Evolutionary conservation across 2,888 invertebrate genomes (phyloP).

Genomic region (Lomographa bimaculata): DNA sequence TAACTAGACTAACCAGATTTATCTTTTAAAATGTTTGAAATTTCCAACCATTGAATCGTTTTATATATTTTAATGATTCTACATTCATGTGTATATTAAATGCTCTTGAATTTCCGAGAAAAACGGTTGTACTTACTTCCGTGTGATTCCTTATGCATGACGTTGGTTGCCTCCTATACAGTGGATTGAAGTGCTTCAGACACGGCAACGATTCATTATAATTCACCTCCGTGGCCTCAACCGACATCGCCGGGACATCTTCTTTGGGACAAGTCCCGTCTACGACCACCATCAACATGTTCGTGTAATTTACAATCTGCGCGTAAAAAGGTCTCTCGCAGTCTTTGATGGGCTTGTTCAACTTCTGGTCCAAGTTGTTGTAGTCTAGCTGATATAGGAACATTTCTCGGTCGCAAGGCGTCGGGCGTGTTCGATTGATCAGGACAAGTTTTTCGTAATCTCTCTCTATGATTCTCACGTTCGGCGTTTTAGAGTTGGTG

Average conservation of each 20-base stretch:
- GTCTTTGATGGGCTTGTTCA: slow-evolving; percentile 67
- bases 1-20: too few species aligned
- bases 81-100: background rate
- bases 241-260: slow-evolving; percentile 66
- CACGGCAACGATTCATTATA: slow-evolving; percentile 86
- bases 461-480: slow-evolving; percentile 72
- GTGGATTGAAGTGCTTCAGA: slow-evolving; percentile 79
- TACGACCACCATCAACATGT: slow-evolving; percentile 91
- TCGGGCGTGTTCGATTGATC: slow-evolving; percentile 90
- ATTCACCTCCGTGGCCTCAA: slow-evolving; percentile 74
- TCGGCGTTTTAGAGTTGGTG: slow-evolving; percentile 63
- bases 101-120: background rate
- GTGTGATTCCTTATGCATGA: slow-evolving; percentile 91
- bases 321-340: slow-evolving; percentile 87
- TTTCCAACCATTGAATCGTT: too few species aligned
- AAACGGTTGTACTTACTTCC: slow-evolving; percentile 80
- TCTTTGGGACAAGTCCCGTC: slow-evolving; percentile 84
- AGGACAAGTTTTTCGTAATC: slow-evolving; percentile 86
- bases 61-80: too few species aligned
- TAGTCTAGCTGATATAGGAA: slow-evolving; percentile 81
- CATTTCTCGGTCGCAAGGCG: slow-evolving; percentile 92
- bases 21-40: too few species aligned
- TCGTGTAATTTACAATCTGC: slow-evolving; percentile 89
- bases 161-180: slow-evolving; percentile 86
- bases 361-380: slow-evolving; percentile 74